These are phyloP conservation scores for Trididemnum miniatum DNA, from an alignment of 23 tunicate species.

Conservation along the genomic window DNA sequence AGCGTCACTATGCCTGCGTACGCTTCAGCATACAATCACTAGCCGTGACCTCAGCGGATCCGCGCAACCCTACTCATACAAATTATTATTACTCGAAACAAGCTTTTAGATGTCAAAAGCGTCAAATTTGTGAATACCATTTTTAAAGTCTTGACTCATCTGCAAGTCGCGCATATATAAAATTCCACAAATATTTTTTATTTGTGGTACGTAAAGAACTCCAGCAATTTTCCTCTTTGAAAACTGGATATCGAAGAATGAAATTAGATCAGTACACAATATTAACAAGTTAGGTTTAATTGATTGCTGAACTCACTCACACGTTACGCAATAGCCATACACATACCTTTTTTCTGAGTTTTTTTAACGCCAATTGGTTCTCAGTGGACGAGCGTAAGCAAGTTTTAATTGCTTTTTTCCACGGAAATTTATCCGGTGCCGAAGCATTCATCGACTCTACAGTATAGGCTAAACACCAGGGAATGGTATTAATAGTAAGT, in stretches of 20 bases:
- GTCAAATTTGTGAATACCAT: slow-evolving; percentile 5
- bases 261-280: too few species aligned
- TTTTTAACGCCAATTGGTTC: slow-evolving; percentile 36
- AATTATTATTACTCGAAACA: not conserved
- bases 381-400: slow-evolving; percentile 25
- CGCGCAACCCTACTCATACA: too few species aligned
- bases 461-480: not conserved
- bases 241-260: too few species aligned
- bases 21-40: too few species aligned
- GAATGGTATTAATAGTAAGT: too few species aligned
- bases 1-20: too few species aligned
- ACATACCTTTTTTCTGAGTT: slow-evolving; percentile 53
- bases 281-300: too few species aligned
- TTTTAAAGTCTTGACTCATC: not conserved
- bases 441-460: not conserved
- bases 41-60: too few species aligned
- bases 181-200: not conserved
- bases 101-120: not conserved
- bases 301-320: too few species aligned
- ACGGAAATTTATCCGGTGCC: slow-evolving; percentile 30
- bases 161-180: not conserved
- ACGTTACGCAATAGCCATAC: too few species aligned
- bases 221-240: not conserved
- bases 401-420: slow-evolving; percentile 43
- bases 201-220: not conserved